Base-by-base conservation (phyloP, 2,113 vertebrate genomes). In the Lepidothrix coronata region DNA sequence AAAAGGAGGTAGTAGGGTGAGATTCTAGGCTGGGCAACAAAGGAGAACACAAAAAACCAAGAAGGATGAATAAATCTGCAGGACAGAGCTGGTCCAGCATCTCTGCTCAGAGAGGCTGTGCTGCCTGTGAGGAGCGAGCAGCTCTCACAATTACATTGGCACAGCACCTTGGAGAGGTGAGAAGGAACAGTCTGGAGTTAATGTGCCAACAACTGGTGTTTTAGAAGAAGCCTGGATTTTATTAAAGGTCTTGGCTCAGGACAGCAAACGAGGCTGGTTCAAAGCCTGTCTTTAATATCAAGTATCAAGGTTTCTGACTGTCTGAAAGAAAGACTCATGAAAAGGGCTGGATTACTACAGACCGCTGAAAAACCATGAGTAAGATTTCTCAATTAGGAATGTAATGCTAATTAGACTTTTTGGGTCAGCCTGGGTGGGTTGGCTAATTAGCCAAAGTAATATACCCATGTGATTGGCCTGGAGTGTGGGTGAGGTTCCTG, bases 401-500 rank as follows among this genome's bases (percentile, higher is more conserved):
- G 93, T 74, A 52, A 49, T 70, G 62, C 77, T 95, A 94, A 96
- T 96, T 94, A 89, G 55, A 54, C 67, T 85, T 91, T 95, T 95
- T 95, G 95, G 94, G 92, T 97, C 94, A 95, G 96, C 82, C 80
- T 95, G 91, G 89, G 91, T 95, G 95, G 94, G 95, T 96, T 95
- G 87, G 81, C 86, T 97, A 91, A 96, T 94, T 95, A 95, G 92
- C 91, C 95, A 95, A 86, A 78, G 91, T 85, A 93, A 89, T 81
- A 49, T 88, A 92, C 17, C 85, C 82, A 82, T 94, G 93, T 96
- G 96, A 95, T 95, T 95, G 95, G 87, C 92, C 92, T 91, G 95
- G 93, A 97, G 96, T 96, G 85, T 96, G 96, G 96, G 96, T 93
- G 95, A 96, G 93, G 93, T 63, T 90, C 86, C 91, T 95, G 89